A percentile compares a stretch with the other conserved stretches of the same genome.
phyloP scores from a whole-genome alignment of 2,797 vertebrate genomes.

The Brotula barbata region DNA sequence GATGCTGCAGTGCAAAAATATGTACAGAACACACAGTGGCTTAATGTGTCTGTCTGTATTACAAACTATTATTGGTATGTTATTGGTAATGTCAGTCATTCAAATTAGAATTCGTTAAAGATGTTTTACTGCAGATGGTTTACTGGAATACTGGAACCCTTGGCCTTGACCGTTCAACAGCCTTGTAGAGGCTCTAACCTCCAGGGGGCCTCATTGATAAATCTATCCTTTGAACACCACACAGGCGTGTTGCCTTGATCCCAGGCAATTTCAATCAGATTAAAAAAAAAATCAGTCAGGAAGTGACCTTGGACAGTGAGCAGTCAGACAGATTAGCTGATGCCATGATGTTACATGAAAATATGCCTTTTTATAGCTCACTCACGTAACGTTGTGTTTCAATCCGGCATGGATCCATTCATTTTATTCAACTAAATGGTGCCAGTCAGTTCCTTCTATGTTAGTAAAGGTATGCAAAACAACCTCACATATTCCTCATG shows the following conservation, averaged over 20 bases:
- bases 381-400: slow-evolving; percentile 43
- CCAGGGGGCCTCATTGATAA: slow-evolving; percentile 61
- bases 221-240: slow-evolving; percentile 58
- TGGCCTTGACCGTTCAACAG: slow-evolving; percentile 51
- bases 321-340: slow-evolving; percentile 69
- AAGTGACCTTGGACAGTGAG: slow-evolving; percentile 71
- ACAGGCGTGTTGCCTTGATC: slow-evolving; percentile 67
- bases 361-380: slow-evolving; percentile 57
- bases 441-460: background rate
- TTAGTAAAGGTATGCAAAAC: too few species aligned
- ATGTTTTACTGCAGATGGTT: too few species aligned
- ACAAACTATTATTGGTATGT: too few species aligned
- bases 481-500: too few species aligned
- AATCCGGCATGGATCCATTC: slow-evolving; percentile 33
- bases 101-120: too few species aligned
- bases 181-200: slow-evolving; percentile 48
- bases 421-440: slow-evolving; percentile 13
- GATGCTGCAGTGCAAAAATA: slow-evolving; percentile 47
- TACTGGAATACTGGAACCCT: slow-evolving; percentile 2
- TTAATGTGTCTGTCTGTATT: too few species aligned
- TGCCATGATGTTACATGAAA: slow-evolving; percentile 62
- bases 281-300: slow-evolving; percentile 62
- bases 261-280: slow-evolving; percentile 74
- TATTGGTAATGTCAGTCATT: too few species aligned
- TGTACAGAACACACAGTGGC: slow-evolving; percentile 21